Base-by-base conservation (phyloP, 2,113 vertebrate genomes). In the Gymnogyps californianus region DNA sequence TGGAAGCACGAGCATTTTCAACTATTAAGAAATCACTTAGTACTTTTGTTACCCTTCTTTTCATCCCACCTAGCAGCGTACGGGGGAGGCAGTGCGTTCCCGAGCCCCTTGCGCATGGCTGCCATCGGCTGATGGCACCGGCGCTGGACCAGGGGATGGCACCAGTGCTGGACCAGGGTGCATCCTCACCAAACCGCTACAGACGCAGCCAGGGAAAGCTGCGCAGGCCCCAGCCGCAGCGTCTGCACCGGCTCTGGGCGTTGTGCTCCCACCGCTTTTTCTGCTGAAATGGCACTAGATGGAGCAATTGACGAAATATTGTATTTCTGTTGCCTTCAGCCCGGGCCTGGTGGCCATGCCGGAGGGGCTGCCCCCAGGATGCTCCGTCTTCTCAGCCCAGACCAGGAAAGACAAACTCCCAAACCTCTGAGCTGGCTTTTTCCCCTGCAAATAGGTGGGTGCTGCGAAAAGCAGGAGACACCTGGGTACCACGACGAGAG, bases 221-320 rank as follows among this genome's bases (percentile, higher is more conserved):
- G 66, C 16, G 1, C 51, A 4, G 51, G 52, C 16, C 25, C 28
- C 15, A 31, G 59, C 40, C 2, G 0, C 4, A 0, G 65, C 2
- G 1, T 57, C 66, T 14, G 10, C 59, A 3, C 21, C 2, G 2
- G 31, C 90, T 77, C 87, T 6, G 0, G 16, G 19, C 1, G 1
- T 6, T 44, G 46, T 9, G 16, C 86, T 81, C 34, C 21, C 9
- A 2, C 2, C 4, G 70, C 59, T 87, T 72, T 64, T 97, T 93
- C 94, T 91, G 71, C 95, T 62, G 82, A 78, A 91, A 55, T 13
- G 90, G 95, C 97, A 76, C 95, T 97, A 98, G 97, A 86, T 98
- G 97, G 97, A 96, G 97, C 96, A 97, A 64, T 97, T 94, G 79
- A 89, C 97, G 96, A 97, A 96, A 96, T 36, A 77, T 85, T 96